These are phyloP conservation scores for Phaethornis superciliosus DNA, from an alignment of 2,113 vertebrate species.

Conservation along the genomic window DNA sequence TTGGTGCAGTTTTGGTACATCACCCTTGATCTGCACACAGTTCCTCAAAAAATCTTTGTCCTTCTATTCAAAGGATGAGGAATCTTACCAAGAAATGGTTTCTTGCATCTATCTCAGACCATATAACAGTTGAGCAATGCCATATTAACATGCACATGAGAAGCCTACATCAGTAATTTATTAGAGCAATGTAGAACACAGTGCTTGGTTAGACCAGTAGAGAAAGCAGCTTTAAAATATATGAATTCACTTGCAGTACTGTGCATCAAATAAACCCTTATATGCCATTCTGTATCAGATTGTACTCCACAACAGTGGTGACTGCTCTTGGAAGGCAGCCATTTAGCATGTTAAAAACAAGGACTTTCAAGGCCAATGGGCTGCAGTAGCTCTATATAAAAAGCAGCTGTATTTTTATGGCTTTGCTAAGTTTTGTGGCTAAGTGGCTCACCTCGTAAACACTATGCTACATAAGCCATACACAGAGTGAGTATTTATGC, in stretches of 20 bases:
- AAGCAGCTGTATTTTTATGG: neutral
- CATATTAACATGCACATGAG: neutral
- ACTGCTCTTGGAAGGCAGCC: neutral
- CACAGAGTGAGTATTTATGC: constrained; percentile 2
- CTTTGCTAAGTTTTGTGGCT: constrained; percentile 19
- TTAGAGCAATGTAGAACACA: neutral
- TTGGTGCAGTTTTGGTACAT: neutral
- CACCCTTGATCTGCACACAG: neutral
- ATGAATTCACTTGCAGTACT: neutral
- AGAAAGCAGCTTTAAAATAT: neutral
- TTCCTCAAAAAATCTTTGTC: neutral
- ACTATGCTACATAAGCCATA: neutral
- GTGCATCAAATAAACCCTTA: neutral
- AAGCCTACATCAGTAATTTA: neutral
- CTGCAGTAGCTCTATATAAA: neutral
- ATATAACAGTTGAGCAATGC: neutral
- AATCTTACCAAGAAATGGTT: neutral
- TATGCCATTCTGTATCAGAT: constrained; percentile 17
- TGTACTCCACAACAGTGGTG: neutral
- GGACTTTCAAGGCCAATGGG: neutral
- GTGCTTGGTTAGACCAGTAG: neutral
- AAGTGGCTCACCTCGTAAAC: neutral
- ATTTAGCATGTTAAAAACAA: constrained; percentile 6
- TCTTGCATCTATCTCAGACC: neutral
- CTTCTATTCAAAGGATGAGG: neutral